Base-by-base conservation (phyloP, 2,888 invertebrate species). In the Camptogramma bilineatum region DNA sequence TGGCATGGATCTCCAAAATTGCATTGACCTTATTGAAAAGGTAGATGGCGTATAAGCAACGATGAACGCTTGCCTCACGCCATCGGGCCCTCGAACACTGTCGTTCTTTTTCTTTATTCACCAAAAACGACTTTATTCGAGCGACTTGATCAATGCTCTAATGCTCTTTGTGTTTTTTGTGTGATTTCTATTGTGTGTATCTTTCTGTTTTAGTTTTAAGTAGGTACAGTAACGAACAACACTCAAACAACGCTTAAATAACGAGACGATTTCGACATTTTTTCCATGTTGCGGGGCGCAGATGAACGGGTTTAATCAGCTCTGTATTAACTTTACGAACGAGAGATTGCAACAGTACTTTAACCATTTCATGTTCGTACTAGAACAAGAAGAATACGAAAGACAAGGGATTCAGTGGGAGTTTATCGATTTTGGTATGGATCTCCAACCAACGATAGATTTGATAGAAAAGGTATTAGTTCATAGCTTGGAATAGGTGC, bases 291-390 rank as follows among this genome's bases (percentile, higher is more conserved):
- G 79, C 78, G 79, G 81, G 80, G 75, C 77, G 80, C 95, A 98
- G 98, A 96, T 95, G 94, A 98, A 98, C 94, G 96, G 97, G 86
- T 98, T 98, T 95, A 98, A 98, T 94, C 98, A 98, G 93, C 95
- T 98, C 86, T 98, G 98, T 95, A 97, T 98, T 95, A 98, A 98
- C 95, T 98, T 97, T 95, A 97, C 97, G 84, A 98, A 98, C 91
- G 98, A 98, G 94, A 97, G 97, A 92, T 95, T 98, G 80, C 98
- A 98, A 93, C 98, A 98, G 88, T 98, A 97, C 94, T 98, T 98
- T 96, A 98, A 98, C 93, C 98, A 98, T 90, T 96, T 97, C 94
- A 98, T 98, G 98, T 98, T 98, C 94, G 96, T 98, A 78, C 94
- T 98, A 92, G 98, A 98, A 94, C 98, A 98, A 94, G 98, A 98